A percentile compares a stretch with the other conserved stretches of the same genome.
These are phyloP conservation scores for Triplophysa tibetana DNA, from an alignment of 2,113 vertebrate genomes.

Conservation along the genomic window DNA sequence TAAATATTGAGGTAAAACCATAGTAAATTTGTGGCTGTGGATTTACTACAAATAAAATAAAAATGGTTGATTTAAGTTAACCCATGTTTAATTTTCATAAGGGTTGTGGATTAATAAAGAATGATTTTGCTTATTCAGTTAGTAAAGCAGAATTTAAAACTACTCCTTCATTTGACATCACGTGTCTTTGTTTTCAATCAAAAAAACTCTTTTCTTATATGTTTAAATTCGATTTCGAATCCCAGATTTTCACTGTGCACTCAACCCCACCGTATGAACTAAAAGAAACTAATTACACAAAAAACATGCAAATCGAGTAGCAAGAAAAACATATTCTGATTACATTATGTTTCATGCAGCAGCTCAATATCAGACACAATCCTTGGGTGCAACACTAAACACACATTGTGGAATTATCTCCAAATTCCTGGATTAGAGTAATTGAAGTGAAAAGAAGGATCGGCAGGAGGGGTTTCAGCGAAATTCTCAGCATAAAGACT, in stretches of 20 bases:
- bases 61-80: too few species aligned
- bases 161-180: neutral
- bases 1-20: too few species aligned
- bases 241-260: neutral
- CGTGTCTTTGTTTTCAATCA: neutral
- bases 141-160: neutral
- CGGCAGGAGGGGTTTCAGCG: neutral
- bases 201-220: neutral
- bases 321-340: slow-evolving; percentile 40
- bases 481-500: slow-evolving; percentile 24
- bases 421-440: slow-evolving; percentile 34
- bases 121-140: too few species aligned
- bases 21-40: too few species aligned
- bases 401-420: slow-evolving; percentile 38
- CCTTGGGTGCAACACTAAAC: slow-evolving; percentile 43
- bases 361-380: slow-evolving; percentile 41
- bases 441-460: slow-evolving; percentile 32
- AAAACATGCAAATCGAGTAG: slow-evolving; percentile 24
- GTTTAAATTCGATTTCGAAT: neutral
- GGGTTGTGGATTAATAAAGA: too few species aligned
- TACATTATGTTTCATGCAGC: slow-evolving; percentile 37
- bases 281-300: slow-evolving; percentile 37
- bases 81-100: too few species aligned
- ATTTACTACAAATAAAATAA: too few species aligned
- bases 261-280: neutral